These are phyloP conservation scores for Phthorimaea operculella DNA, from an alignment of 1,140 invertebrate genomes.

Conservation along the genomic window DNA sequence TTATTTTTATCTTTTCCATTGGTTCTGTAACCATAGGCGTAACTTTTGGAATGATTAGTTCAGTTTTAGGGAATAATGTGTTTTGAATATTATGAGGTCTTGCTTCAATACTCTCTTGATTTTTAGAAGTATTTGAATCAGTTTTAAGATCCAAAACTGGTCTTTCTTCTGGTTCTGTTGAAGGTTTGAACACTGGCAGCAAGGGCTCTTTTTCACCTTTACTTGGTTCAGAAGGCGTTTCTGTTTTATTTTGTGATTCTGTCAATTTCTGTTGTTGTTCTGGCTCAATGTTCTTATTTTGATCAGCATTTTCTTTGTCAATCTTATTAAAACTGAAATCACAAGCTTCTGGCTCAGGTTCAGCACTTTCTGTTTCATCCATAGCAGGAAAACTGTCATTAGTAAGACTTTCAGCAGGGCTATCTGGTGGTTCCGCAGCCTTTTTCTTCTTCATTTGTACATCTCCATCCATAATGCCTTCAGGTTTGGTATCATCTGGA, in stretches of 20 bases:
- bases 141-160: slow-evolving; percentile 52
- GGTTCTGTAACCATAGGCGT: slow-evolving; percentile 56
- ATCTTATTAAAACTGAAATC: slow-evolving; percentile 61
- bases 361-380: slow-evolving; percentile 77
- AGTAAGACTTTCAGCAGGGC: slow-evolving; percentile 82
- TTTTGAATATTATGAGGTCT: slow-evolving; percentile 33
- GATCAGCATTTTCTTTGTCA: slow-evolving; percentile 52
- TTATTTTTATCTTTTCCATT: slow-evolving; percentile 69
- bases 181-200: slow-evolving; percentile 40
- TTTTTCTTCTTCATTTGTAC: slow-evolving; percentile 78
- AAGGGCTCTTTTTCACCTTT: slow-evolving; percentile 53
- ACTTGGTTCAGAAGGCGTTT: slow-evolving; percentile 33
- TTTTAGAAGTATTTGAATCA: slow-evolving; percentile 40
- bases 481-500: slow-evolving; percentile 67
- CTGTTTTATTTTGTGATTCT: slow-evolving; percentile 44
- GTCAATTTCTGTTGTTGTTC: slow-evolving; percentile 44
- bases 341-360: slow-evolving; percentile 70
- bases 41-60: slow-evolving; percentile 70
- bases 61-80: slow-evolving; percentile 64
- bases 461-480: slow-evolving; percentile 71
- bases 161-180: slow-evolving; percentile 49
- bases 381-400: slow-evolving; percentile 83
- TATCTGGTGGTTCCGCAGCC: slow-evolving; percentile 74
- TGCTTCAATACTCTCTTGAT: slow-evolving; percentile 40
- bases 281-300: slow-evolving; percentile 57